phyloP scores from a whole-genome alignment of 1,140 invertebrate species.

The Meloidogyne hapla region DNA sequence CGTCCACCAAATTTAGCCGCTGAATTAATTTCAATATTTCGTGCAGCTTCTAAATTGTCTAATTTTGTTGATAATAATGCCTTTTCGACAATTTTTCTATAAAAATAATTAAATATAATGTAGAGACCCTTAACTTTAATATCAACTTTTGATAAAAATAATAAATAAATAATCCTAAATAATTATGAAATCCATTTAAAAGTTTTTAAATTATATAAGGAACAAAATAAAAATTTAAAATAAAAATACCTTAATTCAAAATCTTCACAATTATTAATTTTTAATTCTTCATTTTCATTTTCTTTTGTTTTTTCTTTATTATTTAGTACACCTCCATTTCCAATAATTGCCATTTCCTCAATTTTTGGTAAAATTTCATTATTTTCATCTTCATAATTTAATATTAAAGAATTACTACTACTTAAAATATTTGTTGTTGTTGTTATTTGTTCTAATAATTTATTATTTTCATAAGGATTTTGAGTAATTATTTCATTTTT shows the following conservation, averaged over 20 bases:
- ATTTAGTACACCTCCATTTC: not conserved
- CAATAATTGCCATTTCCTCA: not conserved
- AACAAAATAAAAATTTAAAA: not conserved
- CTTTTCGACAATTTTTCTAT: constrained; percentile 25
- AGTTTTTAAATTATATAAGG: too few species aligned
- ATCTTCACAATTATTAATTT: constrained; percentile 40
- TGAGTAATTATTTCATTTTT: too few species aligned
- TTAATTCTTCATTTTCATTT: constrained; percentile 7
- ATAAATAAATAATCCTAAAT: too few species aligned
- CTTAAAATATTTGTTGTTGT: not conserved
- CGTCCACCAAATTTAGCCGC: constrained; percentile 51
- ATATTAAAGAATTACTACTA: not conserved
- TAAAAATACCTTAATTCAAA: constrained; percentile 30
- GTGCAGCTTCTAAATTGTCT: constrained; percentile 52
- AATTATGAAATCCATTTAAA: too few species aligned
- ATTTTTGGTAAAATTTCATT: not conserved
- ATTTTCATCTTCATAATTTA: not conserved
- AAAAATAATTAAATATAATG: too few species aligned
- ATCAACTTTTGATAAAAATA: too few species aligned
- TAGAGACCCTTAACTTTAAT: too few species aligned
- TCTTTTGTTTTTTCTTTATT: not conserved
- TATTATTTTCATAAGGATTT: not conserved
- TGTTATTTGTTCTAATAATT: not conserved
- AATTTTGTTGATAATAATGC: constrained; percentile 23
- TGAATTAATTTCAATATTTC: constrained; percentile 53